Evolutionary conservation across 2,797 vertebrate genomes (phyloP), one percentile per base, ranked within the genome.

Genomic region (Peromyscus aztecus): DNA sequence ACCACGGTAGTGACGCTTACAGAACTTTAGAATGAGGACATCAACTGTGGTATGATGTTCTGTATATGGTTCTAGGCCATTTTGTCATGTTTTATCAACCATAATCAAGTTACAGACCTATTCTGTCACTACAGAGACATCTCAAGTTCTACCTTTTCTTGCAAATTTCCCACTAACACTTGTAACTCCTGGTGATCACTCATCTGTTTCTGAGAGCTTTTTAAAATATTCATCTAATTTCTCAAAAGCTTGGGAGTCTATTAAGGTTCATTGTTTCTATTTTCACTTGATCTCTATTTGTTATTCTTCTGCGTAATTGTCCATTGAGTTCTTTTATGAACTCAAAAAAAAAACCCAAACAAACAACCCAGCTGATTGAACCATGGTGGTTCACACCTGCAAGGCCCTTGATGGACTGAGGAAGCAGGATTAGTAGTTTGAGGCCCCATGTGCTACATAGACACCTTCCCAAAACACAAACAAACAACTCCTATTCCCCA

Each of bases 261-360:
- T 49, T 34, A 49, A 67, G 43, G 43, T 19, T 65, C 12, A 23
- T 67, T 49, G 43, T 65, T 67, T 67, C 40, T 49, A 34, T 85
- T 49, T 67, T 34, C 46, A 69, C 43, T 69, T n/a, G 63, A 34
- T 67, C 23, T 85, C 43, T 52, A 5, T 69, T 67, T 49, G 12
- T 67, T 67, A 83, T 46, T 84, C 40, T 4, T 65, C 12, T 65
- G 29, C 34, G 6, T 46, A 46, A 65, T 61, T 65, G 17, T 34
- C 29, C 31, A 77, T 8, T 73, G 69, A 91, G 52, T 83, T 95
- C 69, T 14, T 59, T 85, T 78, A 78, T 52, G 8, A 73, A 52
- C 52, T 52, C 49, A 52, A 52, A 80, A 89, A 49, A 17, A 43
- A 83, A 34, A 21, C 4, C 27, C 71, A 85, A 43, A 43, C 43